Conservation (phyloP, 2,888 invertebrate genomes). For the Cerceris rybyensis region DNA sequence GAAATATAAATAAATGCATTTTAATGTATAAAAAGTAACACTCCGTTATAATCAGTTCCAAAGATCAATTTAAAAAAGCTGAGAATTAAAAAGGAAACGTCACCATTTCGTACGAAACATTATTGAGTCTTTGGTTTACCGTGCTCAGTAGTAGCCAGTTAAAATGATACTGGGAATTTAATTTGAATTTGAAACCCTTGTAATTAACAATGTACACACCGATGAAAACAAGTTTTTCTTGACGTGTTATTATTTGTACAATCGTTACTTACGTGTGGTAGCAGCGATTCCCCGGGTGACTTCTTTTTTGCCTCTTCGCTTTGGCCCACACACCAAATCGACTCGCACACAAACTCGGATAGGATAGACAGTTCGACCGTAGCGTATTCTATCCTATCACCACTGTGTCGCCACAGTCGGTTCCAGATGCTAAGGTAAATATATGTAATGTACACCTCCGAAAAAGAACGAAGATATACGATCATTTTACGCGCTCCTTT, state of each 20-base stretch:
- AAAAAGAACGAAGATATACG: slow-evolving; percentile 28
- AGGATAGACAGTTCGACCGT: slow-evolving; percentile 56
- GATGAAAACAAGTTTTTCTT: slow-evolving; percentile 39
- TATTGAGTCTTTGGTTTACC: slow-evolving; percentile 56
- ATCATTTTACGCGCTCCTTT: slow-evolving; percentile 21
- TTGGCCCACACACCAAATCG: slow-evolving; percentile 58
- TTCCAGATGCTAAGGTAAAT: slow-evolving; percentile 35
- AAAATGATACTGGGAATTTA: slow-evolving; percentile 43
- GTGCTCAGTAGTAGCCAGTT: slow-evolving; percentile 38
- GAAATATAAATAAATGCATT: slow-evolving; percentile 55
- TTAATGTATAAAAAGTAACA: background rate
- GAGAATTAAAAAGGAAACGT: slow-evolving; percentile 51
- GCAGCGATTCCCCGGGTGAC: slow-evolving; percentile 64
- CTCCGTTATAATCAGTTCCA: background rate
- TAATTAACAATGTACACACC: slow-evolving; percentile 13
- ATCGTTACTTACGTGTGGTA: slow-evolving; percentile 59
- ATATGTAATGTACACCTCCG: slow-evolving; percentile 32
- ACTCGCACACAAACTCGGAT: slow-evolving; percentile 57
- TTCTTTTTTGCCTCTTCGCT: slow-evolving; percentile 70
- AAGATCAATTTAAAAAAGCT: background rate
- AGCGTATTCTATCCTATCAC: background rate
- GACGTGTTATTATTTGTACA: slow-evolving; percentile 36
- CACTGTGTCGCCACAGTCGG: slow-evolving; percentile 52
- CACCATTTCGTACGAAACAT: slow-evolving; percentile 79
- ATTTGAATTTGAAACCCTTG: slow-evolving; percentile 36